These are phyloP conservation scores for Tokudaia tokunoshimensis DNA, from an alignment of 2,797 vertebrate genomes.

Conservation along the genomic window DNA sequence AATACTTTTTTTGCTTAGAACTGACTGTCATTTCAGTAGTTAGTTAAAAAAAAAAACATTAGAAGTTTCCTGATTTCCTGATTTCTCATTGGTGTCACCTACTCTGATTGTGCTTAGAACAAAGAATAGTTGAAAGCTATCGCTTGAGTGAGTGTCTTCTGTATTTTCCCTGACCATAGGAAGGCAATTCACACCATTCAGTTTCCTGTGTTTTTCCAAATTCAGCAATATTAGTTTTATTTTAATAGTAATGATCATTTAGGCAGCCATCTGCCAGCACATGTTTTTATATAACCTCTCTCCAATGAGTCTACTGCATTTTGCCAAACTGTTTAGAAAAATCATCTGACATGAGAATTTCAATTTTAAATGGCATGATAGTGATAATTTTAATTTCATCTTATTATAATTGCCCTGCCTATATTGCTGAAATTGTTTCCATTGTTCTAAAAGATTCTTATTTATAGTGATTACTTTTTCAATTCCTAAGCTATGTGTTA, in stretches of 20 bases:
- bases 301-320: constrained; percentile 31
- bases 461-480: constrained; percentile 58
- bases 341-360: constrained; percentile 39
- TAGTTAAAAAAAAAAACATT: constrained; percentile 48
- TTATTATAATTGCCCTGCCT: constrained; percentile 42
- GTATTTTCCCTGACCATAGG: constrained; percentile 37
- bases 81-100: constrained; percentile 27
- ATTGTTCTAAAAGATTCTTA: constrained; percentile 46
- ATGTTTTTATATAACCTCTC: constrained; percentile 59
- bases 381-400: constrained; percentile 59
- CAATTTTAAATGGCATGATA: constrained; percentile 45
- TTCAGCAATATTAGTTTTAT: constrained; percentile 64
- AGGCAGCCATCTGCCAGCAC: constrained; percentile 44
- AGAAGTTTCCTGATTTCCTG: neutral
- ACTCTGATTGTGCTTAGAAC: constrained; percentile 46
- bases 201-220: constrained; percentile 62
- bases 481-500: constrained; percentile 38
- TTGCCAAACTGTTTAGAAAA: constrained; percentile 60
- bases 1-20: constrained; percentile 36
- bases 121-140: constrained; percentile 48
- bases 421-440: constrained; percentile 49
- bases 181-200: constrained; percentile 42
- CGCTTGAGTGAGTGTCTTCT: constrained; percentile 18
- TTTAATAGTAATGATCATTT: constrained; percentile 63
- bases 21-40: constrained; percentile 30